phyloP scores from a whole-genome alignment of 2,797 vertebrate genomes.

The Eremophila alpestris region DNA sequence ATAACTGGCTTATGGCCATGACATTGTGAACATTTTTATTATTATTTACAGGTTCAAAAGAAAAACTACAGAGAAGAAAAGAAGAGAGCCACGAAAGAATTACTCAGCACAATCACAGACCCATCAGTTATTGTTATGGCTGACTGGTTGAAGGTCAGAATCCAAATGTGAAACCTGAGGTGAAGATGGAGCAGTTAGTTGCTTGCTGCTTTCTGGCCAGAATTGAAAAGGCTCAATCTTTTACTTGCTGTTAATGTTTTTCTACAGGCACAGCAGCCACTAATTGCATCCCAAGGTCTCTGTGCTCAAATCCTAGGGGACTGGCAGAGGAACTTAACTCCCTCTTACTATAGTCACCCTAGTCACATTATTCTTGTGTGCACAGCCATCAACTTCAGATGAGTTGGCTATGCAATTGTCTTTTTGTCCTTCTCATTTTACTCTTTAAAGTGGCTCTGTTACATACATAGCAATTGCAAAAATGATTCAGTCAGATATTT shows the following conservation, averaged over 20 bases:
- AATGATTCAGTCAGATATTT: neutral
- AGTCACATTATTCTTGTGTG: neutral
- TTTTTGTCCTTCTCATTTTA: neutral
- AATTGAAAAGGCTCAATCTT: constrained; percentile 29
- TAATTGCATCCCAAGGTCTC: constrained; percentile 21
- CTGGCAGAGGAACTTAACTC: neutral
- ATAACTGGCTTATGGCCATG: neutral
- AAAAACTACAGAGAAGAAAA: constrained; percentile 99
- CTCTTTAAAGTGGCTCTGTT: neutral
- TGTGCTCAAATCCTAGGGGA: neutral
- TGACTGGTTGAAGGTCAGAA: constrained; percentile 94
- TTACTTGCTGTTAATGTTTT: constrained; percentile 58
- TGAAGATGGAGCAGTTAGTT: constrained; percentile 12
- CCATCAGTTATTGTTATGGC: constrained; percentile 98
- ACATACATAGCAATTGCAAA: neutral
- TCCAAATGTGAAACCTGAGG: constrained; percentile 15
- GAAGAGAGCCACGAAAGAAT: constrained; percentile 96
- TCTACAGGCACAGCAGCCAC: neutral
- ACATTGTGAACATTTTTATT: constrained; percentile 11
- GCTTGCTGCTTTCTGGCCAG: neutral
- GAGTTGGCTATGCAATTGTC: neutral
- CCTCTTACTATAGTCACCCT: neutral
- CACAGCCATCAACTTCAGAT: neutral
- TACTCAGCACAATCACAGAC: constrained; percentile 97
- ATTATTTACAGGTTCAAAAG: constrained; percentile 90